Percentiles rank a stretch among this genome's conserved stretches.
Conservation (phyloP, 2,797 vertebrate genomes). For the Glossophaga mutica region DNA sequence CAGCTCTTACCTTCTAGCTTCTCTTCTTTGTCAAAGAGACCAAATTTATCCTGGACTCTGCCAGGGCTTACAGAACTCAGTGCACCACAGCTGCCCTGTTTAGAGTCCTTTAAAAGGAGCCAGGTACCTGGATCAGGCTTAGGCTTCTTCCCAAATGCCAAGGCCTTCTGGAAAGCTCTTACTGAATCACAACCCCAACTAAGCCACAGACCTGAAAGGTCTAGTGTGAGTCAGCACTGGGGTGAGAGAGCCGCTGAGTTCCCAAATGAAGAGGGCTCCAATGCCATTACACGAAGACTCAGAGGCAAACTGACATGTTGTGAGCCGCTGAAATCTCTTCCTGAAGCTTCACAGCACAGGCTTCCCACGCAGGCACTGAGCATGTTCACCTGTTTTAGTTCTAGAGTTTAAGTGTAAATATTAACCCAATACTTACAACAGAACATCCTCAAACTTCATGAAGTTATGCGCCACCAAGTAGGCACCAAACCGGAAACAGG, state of each 20-base stretch:
- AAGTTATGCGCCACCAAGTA: slow-evolving; percentile 84
- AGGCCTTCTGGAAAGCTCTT: not conserved
- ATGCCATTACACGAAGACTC: not conserved
- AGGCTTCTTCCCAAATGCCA: not conserved
- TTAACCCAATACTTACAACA: slow-evolving; percentile 88
- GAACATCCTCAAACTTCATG: slow-evolving; percentile 85
- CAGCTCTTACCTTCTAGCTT: not conserved
- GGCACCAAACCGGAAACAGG: slow-evolving; percentile 93
- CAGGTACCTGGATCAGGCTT: not conserved
- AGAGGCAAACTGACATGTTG: not conserved
- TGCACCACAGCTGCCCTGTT: not conserved
- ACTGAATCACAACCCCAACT: not conserved
- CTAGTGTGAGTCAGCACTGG: not conserved
- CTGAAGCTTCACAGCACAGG: not conserved
- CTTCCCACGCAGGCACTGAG: not conserved
- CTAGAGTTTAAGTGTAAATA: not conserved
- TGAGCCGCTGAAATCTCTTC: not conserved
- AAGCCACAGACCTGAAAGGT: not conserved
- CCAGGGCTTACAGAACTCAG: not conserved
- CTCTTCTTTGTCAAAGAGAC: not conserved
- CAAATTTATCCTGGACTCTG: not conserved
- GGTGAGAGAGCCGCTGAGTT: not conserved
- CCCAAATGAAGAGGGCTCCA: not conserved
- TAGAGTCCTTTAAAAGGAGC: not conserved
- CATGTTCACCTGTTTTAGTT: not conserved